Percentiles rank a stretch among this genome's conserved stretches.
Evolutionary conservation across 2,113 vertebrate species (phyloP).

Genomic region (Crotalus viridis): DNA sequence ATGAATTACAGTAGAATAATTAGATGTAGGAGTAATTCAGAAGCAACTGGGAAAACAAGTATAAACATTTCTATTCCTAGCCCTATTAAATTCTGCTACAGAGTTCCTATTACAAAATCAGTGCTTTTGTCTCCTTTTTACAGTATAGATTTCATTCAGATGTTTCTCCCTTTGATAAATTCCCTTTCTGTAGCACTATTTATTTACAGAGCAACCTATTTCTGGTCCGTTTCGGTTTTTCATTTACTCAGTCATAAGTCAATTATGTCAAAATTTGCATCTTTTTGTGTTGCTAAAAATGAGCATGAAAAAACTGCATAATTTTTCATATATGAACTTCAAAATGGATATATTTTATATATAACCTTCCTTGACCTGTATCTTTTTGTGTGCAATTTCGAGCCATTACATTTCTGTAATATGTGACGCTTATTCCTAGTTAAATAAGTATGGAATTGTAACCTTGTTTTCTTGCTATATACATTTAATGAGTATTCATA

Average conservation of each 20-base stretch:
- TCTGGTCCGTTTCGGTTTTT: not conserved
- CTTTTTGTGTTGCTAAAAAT: not conserved
- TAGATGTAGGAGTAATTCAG: not conserved
- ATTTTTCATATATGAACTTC: not conserved
- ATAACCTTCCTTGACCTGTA: not conserved
- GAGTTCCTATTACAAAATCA: not conserved
- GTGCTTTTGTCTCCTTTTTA: not conserved
- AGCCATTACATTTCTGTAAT: not conserved
- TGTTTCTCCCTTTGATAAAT: not conserved
- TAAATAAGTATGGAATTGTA: not conserved
- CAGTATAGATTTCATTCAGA: no score
- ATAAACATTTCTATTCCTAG: not conserved
- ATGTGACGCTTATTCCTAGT: not conserved
- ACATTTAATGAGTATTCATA: not conserved
- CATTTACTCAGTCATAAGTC: not conserved
- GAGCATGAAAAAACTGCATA: not conserved
- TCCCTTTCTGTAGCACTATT: not conserved
- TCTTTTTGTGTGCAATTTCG: not conserved
- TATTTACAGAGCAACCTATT: not conserved
- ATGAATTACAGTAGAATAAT: not conserved
- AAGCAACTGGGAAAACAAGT: not conserved
- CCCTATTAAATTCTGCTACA: not conserved
- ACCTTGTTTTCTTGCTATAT: not conserved
- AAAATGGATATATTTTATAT: not conserved
- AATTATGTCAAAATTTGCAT: not conserved